These are phyloP conservation scores for Meloidogyne floridensis DNA, from an alignment of 1,140 invertebrate genomes.

Conservation along the genomic window DNA sequence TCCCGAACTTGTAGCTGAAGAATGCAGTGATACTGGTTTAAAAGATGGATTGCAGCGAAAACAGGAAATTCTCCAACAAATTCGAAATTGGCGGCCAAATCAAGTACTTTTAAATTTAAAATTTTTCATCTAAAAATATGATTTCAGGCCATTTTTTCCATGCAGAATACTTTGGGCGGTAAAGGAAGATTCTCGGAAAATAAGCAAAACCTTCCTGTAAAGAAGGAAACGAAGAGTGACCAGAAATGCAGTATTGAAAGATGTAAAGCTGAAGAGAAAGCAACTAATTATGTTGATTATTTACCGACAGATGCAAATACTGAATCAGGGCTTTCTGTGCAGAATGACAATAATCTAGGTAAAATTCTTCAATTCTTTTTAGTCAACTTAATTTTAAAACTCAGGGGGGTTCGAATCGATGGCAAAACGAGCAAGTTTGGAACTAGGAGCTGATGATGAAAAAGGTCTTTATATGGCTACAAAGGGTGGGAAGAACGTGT, in stretches of 20 bases:
- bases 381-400: background rate
- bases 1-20: constrained; percentile 12
- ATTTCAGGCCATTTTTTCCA: constrained; percentile 88
- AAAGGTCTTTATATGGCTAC: constrained; percentile 71
- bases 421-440: constrained; percentile 76
- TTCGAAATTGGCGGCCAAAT: constrained; percentile 81
- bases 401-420: constrained; percentile 73
- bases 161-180: constrained; percentile 66
- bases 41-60: background rate
- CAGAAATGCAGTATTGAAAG: constrained; percentile 2
- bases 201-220: constrained; percentile 66
- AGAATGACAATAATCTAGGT: constrained; percentile 21
- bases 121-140: background rate
- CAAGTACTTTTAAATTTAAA: constrained; percentile 67
- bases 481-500: constrained; percentile 72
- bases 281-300: constrained; percentile 84
- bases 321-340: constrained; percentile 69
- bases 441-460: constrained; percentile 79
- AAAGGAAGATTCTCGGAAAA: constrained; percentile 53
- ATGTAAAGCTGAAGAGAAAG: constrained; percentile 68
- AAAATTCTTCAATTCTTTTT: background rate
- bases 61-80: constrained; percentile 73
- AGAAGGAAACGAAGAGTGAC: background rate
- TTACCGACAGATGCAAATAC: constrained; percentile 80
- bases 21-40: background rate